These are phyloP conservation scores for Indicator indicator DNA, from an alignment of 2,113 vertebrate species.

Conservation along the genomic window DNA sequence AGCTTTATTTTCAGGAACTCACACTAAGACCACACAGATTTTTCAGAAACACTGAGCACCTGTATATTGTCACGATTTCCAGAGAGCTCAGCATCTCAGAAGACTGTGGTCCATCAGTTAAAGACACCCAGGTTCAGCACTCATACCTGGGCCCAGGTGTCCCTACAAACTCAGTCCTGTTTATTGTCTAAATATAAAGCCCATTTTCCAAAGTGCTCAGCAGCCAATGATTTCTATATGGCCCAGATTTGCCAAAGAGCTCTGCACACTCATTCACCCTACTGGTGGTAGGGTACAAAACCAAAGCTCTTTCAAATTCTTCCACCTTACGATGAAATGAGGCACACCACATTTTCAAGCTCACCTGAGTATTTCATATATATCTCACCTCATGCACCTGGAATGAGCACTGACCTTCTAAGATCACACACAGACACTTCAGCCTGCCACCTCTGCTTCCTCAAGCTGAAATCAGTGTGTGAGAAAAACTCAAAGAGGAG, in stretches of 20 bases:
- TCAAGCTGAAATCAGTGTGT: neutral
- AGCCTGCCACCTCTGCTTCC: neutral
- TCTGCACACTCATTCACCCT: neutral
- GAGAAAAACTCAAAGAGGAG: neutral
- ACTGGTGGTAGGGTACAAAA: neutral
- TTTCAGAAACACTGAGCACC: neutral
- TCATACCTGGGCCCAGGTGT: neutral
- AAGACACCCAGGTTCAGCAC: neutral
- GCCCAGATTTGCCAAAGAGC: neutral
- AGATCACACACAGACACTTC: neutral
- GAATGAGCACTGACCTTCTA: neutral
- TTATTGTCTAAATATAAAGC: neutral
- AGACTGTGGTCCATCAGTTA: neutral
- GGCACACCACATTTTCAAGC: neutral
- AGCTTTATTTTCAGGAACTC: neutral
- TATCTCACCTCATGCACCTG: neutral
- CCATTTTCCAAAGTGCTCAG: neutral
- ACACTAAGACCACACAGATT: neutral
- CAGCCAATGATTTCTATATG: neutral
- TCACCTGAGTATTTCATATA: neutral
- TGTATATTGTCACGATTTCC: neutral
- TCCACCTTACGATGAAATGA: neutral
- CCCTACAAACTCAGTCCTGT: neutral
- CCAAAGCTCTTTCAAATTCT: neutral
- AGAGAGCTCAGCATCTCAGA: neutral